These are phyloP conservation scores for Ascaphus truei DNA, from an alignment of 2,113 vertebrate genomes.

Conservation along the genomic window DNA sequence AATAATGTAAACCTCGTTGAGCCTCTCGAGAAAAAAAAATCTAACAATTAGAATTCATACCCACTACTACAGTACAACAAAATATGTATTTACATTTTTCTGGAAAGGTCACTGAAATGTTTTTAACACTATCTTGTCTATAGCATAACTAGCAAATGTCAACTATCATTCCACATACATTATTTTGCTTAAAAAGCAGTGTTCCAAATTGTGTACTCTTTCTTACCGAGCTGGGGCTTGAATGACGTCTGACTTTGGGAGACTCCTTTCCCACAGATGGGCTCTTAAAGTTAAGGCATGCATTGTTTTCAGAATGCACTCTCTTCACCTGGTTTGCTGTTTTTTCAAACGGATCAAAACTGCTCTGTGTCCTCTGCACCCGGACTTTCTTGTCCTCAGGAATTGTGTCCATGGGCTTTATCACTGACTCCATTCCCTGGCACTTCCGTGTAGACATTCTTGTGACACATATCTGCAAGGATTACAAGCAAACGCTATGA, in stretches of 20 bases:
- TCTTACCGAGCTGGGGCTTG: conserved; percentile 93
- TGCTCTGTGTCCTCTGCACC: conserved; percentile 92
- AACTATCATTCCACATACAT: too few species aligned
- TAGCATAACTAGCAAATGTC: too few species aligned
- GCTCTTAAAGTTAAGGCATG: conserved; percentile 87
- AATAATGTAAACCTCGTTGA: too few species aligned
- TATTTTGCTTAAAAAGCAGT: too few species aligned
- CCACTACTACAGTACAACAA: too few species aligned
- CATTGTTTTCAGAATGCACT: conserved; percentile 94
- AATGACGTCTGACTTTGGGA: conserved; percentile 86
- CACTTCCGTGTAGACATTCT: conserved; percentile 97
- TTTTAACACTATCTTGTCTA: too few species aligned
- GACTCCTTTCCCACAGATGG: conserved; percentile 83
- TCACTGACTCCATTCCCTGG: conserved; percentile 91
- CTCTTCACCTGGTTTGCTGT: conserved; percentile 90
- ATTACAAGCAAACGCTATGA: background rate
- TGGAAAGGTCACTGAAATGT: too few species aligned
- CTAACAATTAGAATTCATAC: too few species aligned
- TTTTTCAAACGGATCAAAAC: conserved; percentile 91
- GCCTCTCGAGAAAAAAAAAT: too few species aligned
- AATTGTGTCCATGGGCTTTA: conserved; percentile 94
- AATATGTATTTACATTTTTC: too few species aligned
- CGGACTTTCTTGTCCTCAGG: conserved; percentile 94
- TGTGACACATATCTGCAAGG: conserved; percentile 92
- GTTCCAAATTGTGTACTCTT: background rate